Percentiles rank a stretch among this genome's conserved stretches.
Evolutionary conservation across 2,888 invertebrate genomes (phyloP).

Genomic region (Tiliacea citrago): DNA sequence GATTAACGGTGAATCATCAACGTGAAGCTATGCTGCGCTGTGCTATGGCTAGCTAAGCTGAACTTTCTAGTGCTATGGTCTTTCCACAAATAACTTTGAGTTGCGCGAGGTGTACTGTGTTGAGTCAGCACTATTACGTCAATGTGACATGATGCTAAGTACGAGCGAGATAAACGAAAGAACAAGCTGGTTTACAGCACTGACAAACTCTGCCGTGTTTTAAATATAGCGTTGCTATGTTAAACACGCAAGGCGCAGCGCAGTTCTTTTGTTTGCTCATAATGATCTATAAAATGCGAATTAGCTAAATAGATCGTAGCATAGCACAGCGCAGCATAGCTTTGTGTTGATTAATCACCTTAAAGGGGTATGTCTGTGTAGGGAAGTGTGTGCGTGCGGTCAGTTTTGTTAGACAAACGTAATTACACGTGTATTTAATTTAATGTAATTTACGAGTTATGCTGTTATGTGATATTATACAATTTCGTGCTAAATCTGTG

Average conservation of each 20-base stretch:
- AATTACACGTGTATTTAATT: slow-evolving; percentile 47
- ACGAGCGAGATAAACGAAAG: neutral
- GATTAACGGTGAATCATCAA: neutral
- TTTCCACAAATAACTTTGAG: too few species aligned
- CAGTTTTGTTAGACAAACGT: slow-evolving; percentile 42
- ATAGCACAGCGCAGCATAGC: neutral
- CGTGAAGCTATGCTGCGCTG: neutral
- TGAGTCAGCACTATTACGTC: neutral
- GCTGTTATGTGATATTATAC: slow-evolving; percentile 30
- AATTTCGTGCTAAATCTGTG: slow-evolving; percentile 19
- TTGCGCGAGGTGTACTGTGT: too few species aligned
- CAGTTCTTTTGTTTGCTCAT: neutral
- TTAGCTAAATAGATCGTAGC: neutral
- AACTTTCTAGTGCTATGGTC: neutral
- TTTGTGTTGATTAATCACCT: neutral
- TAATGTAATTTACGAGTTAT: slow-evolving; percentile 42
- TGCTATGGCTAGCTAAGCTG: neutral
- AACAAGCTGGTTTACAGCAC: too few species aligned
- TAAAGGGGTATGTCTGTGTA: neutral
- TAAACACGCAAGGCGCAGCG: neutral
- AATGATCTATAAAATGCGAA: neutral
- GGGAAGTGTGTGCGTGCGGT: slow-evolving; percentile 30
- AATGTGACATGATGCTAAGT: neutral
- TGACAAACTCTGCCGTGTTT: neutral
- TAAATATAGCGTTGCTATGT: neutral